Conservation (phyloP, 2,113 vertebrate genomes). For the Lepus americanus region DNA sequence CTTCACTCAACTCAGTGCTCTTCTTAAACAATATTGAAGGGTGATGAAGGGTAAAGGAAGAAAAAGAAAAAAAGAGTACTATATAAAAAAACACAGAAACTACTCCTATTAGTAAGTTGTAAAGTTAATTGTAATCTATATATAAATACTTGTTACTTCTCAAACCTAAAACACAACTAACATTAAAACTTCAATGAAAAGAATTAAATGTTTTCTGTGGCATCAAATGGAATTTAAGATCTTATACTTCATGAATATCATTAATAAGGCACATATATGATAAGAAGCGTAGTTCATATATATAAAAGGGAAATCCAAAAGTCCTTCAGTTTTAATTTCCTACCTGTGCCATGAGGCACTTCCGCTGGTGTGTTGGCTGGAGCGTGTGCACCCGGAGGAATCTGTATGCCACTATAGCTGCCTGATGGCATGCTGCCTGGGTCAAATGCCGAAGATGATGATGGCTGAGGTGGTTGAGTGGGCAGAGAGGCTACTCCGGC, state of each 20-base stretch:
- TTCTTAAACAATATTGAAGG: background rate
- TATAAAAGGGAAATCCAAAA: background rate
- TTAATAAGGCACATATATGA: background rate
- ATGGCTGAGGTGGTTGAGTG: constrained; percentile 82
- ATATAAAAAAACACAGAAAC: background rate
- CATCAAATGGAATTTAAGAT: background rate
- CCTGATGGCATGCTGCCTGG: constrained; percentile 83
- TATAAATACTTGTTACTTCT: background rate
- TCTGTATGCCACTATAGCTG: constrained; percentile 93
- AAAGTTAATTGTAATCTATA: background rate
- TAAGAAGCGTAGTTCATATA: background rate
- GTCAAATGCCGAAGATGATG: constrained; percentile 84
- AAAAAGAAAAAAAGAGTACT: background rate
- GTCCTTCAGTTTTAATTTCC: background rate
- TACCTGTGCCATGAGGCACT: constrained; percentile 93
- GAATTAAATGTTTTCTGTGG: background rate
- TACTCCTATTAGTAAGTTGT: constrained; percentile 3
- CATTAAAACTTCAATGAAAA: constrained; percentile 9
- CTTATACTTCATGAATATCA: background rate
- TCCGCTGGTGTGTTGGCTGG: constrained; percentile 98
- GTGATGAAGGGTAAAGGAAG: background rate
- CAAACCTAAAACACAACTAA: background rate
- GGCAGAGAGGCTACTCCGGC: constrained; percentile 84
- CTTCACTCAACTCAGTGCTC: background rate
- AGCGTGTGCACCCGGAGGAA: constrained; percentile 96